phyloP scores from a whole-genome alignment of 2,797 vertebrate species.

The Sibirionetta formosa region DNA sequence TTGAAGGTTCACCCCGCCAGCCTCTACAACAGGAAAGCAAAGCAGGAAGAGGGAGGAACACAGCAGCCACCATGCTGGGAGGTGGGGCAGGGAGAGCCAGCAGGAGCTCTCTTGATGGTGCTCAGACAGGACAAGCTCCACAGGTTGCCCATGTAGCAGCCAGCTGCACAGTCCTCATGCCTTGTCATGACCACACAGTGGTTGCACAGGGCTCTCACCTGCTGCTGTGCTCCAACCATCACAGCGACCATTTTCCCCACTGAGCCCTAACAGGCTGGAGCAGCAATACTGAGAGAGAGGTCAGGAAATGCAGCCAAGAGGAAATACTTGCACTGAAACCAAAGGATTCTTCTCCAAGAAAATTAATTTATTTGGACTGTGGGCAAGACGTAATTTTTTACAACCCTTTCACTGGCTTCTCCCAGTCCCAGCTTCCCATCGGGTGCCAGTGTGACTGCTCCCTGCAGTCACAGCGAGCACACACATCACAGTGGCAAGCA shows the following conservation, averaged over 20 bases:
- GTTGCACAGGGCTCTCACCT: fast-evolving
- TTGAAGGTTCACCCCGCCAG: neutral
- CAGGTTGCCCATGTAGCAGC: neutral
- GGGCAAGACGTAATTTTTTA: neutral
- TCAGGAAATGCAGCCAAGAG: fast-evolving
- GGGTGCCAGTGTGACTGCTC: neutral
- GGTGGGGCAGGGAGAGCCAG: fast-evolving
- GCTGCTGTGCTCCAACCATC: neutral
- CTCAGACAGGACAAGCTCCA: neutral
- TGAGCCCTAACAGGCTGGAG: neutral
- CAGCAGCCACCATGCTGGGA: neutral
- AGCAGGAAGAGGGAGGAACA: neutral
- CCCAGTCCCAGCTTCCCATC: neutral
- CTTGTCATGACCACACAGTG: fast-evolving
- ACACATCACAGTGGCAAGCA: fast-evolving
- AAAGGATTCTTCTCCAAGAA: neutral
- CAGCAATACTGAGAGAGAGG: neutral
- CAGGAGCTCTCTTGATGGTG: neutral
- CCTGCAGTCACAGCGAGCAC: fast-evolving
- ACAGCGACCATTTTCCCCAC: neutral
- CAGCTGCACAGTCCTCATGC: fast-evolving
- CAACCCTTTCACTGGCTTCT: neutral
- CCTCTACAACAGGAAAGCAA: neutral
- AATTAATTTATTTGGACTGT: neutral
- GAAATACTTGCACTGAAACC: fast-evolving